Evolutionary conservation across 1,140 invertebrate genomes (phyloP), one percentile per base, ranked within the genome.

Genomic region (Temnothorax longispinosus): DNA sequence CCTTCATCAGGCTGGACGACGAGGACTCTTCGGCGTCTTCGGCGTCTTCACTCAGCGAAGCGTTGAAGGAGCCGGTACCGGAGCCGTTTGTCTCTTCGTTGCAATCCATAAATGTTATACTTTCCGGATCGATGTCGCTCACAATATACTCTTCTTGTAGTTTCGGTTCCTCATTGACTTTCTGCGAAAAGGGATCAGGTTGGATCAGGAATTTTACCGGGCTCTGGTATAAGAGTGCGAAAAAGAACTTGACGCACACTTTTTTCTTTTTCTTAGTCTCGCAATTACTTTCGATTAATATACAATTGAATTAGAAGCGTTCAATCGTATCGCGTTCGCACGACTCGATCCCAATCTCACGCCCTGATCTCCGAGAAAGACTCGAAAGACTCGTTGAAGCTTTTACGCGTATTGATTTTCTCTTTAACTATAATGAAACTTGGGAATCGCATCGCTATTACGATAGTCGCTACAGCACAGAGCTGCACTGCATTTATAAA

Each of bases 51-150:
- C 91, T 92, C 10, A 92, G 18, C 3, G 92, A 93, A 8, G 87
- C 90, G 64, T 92, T 92, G 27, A 92, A 88, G 7, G 92, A 93
- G 32, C 87, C 91, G 13, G 88, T 93, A 13, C 82, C 84, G 7
- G 91, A 93, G 15, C 89, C 92, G 58, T 93, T 93, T 21, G 91
- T 92, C 27, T 92, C 92, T 8, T 93, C 92, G 64, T 92, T 92
- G 27, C 69, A 88, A 35, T 92, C 89, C 32, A 89, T 87, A 47
- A 92, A 93, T 13, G 90, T 88, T 71, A 93, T 92, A 60, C 91
- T 92, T 65, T 92, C 92, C 1, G 92, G 92, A 82, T 93, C 92
- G 44, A 93, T 93, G 86, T 93, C 86, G 18, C 92, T 93, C 18
- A 93, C 92, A 38, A 93, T 89, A 85, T 93, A 93, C 27, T 93